Conservation (phyloP, 2,113 vertebrate genomes). For the Saccopteryx bilineata region DNA sequence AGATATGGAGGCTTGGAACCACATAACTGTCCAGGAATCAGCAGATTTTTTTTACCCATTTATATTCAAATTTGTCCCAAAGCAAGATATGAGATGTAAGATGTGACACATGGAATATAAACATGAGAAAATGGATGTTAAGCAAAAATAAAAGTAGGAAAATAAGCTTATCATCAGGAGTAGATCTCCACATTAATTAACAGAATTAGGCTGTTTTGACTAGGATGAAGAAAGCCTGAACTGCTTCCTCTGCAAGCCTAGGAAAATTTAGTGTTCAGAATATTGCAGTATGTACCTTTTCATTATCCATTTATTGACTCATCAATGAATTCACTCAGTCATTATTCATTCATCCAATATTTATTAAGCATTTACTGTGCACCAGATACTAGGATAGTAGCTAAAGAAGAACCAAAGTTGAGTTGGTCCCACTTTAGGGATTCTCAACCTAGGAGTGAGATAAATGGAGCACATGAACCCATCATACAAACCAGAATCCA, state of each 20-base stretch:
- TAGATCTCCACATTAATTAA: not conserved
- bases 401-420: conserved; percentile 49
- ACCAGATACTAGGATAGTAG: conserved; percentile 11
- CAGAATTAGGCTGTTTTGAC: conserved; percentile 1
- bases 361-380: conserved; percentile 34
- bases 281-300: not conserved
- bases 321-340: conserved; percentile 40
- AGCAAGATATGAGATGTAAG: conserved; percentile 48
- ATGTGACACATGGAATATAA: conserved; percentile 34
- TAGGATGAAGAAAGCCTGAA: not conserved
- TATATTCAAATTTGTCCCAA: conserved; percentile 39
- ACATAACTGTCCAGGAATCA: not conserved
- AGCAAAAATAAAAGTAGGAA: conserved; percentile 23
- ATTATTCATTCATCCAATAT: conserved; percentile 38
- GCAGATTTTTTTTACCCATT: conserved; percentile 20
- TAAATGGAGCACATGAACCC: conserved; percentile 30
- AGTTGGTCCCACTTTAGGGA: not conserved
- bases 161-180: conserved; percentile 18
- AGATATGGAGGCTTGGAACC: not conserved
- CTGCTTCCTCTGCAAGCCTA: not conserved
- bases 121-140: conserved; percentile 48
- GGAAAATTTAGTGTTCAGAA: conserved; percentile 30
- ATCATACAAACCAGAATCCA: conserved; percentile 40
- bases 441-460: conserved; percentile 42
- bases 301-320: not conserved